Conservation (phyloP, 2,888 invertebrate species). For the Salpingus planirostris region DNA sequence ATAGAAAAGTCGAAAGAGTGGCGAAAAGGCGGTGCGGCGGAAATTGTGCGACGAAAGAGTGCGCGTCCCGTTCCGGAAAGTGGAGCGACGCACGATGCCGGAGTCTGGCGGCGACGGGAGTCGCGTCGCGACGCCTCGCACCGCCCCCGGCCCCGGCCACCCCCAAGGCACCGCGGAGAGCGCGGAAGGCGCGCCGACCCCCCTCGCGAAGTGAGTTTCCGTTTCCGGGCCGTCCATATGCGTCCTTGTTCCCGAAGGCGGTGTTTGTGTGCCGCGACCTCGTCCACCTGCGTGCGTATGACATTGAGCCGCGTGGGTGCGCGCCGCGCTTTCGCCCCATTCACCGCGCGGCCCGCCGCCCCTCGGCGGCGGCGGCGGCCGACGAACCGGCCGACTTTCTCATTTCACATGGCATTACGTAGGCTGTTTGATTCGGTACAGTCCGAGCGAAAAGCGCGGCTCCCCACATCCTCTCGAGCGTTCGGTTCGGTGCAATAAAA, state of each 20-base stretch:
- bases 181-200: no score
- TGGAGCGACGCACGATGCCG: no score
- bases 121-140: no score
- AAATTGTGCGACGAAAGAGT: no score
- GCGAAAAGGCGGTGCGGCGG: no score
- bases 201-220: constrained; percentile 27
- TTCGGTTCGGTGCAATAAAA: no score
- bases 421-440: constrained; percentile 15
- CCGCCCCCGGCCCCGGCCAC: no score
- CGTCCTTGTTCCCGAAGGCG: constrained; percentile 21
- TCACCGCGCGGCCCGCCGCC: constrained; percentile 3
- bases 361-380: constrained; percentile 9
- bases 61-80: no score
- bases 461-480: constrained; percentile 1
- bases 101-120: no score
- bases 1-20: no score
- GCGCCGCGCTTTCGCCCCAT: constrained; percentile 16
- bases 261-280: constrained; percentile 22
- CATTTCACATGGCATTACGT: constrained; percentile 17
- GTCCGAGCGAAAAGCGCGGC: constrained; percentile 12
- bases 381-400: constrained; percentile 18
- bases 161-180: no score
- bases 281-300: constrained; percentile 34
- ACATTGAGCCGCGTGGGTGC: constrained; percentile 37
- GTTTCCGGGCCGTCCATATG: constrained; percentile 16